Conservation (phyloP, 2,888 invertebrate species). For the Marasmarcha lunaedactyla region DNA sequence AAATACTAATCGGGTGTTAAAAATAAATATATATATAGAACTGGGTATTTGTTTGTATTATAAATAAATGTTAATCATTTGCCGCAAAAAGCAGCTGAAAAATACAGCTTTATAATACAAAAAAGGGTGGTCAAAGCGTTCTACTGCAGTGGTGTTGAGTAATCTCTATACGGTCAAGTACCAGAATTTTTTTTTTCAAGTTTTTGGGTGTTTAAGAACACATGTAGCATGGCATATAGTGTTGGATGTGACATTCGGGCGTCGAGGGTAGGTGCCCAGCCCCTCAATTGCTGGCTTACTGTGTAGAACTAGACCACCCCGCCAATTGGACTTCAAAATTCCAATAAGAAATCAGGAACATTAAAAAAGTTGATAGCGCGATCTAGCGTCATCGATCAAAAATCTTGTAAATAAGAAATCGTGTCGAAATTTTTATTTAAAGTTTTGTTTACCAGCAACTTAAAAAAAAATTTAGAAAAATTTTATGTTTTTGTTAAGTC, state of each 20-base stretch:
- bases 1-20: too few relatives aligned
- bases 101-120: too few relatives aligned
- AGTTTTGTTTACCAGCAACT: too few relatives aligned
- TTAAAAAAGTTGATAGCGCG: constrained; percentile 29
- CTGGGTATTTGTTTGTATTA: too few relatives aligned
- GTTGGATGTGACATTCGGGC: constrained; percentile 31
- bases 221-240: constrained; percentile 36
- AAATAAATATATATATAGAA: too few relatives aligned
- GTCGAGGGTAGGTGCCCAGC: constrained; percentile 38
- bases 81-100: too few relatives aligned
- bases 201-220: constrained; percentile 40
- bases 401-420: too few relatives aligned
- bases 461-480: too few relatives aligned
- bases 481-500: too few relatives aligned
- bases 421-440: too few relatives aligned
- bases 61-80: too few relatives aligned
- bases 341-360: constrained; percentile 5
- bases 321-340: accelerated
- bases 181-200: constrained; percentile 44
- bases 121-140: constrained; percentile 39
- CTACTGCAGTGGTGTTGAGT: constrained; percentile 62
- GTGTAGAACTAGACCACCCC: constrained; percentile 50
- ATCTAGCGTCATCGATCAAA: constrained; percentile 23
- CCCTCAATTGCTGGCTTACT: constrained; percentile 43
- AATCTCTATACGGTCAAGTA: constrained; percentile 55